Evolutionary conservation across 2,888 invertebrate species (phyloP), one percentile per base, ranked within the genome.

Genomic region (Scaptomyza parva): DNA sequence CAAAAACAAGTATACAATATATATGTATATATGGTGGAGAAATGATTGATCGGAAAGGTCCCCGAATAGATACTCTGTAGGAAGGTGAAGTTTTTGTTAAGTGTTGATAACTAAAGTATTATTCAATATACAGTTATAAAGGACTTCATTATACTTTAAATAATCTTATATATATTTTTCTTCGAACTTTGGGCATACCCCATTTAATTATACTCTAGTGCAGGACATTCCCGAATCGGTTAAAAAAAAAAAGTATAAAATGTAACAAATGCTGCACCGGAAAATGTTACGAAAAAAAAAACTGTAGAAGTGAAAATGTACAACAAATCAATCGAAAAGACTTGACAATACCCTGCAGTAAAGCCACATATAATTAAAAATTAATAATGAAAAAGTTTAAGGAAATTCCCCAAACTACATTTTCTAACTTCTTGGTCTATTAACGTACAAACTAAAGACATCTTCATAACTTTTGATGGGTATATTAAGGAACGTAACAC

Each of bases 401-500:
- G n/a, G n/a, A n/a, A n/a, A n/a, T n/a, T n/a, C n/a, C n/a, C n/a
- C n/a, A n/a, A n/a, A n/a, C n/a, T n/a, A n/a, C n/a, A n/a, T n/a
- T 18, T 2, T 26, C 26, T 26, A 26, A 1, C 24, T n/a, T n/a
- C n/a, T n/a, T n/a, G n/a, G n/a, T n/a, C n/a, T n/a, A 8, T 24
- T 24, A 7, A 24, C 3, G 11, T 1, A 28, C 9, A 9, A 28
- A 3, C 28, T 26, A 2, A 30, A 30, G 28, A 30, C 1, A 30
- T 11, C 0, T 30, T 30, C 9, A 30, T 30, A 3, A 12, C 33
- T n/a, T n/a, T 33, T 33, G 8, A n/a, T 44, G 55, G 43, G 60
- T 54, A 58, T 52, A 40, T 44, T 53, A 28, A 51, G 59, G 59
- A 66, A 53, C 39, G 53, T 47, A 69, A 65, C 72, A 65, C 59